A percentile compares a stretch with the other conserved stretches of the same genome.
Evolutionary conservation across 1,140 invertebrate genomes (phyloP).

Genomic region (Acyrthosiphon pisum): DNA sequence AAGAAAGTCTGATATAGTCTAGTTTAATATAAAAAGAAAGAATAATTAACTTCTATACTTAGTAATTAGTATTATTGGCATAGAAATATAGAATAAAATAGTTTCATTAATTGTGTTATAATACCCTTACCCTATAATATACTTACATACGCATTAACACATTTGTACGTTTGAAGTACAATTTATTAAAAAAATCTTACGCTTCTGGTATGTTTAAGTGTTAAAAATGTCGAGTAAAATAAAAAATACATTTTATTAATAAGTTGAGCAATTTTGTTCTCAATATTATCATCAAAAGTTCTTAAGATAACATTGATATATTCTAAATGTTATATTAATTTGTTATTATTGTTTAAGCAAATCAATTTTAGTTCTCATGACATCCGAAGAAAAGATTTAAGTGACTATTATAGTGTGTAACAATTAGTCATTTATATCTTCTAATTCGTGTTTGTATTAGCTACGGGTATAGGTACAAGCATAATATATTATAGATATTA

Average conservation of each 20-base stretch:
- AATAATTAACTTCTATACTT: neutral
- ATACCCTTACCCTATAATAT: too few species aligned
- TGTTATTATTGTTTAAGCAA: neutral
- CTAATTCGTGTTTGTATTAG: neutral
- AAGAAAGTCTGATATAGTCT: neutral
- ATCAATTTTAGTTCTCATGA: conserved; percentile 16
- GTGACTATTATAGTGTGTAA: neutral
- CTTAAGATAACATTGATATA: neutral
- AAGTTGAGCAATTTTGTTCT: neutral
- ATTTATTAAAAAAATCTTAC: neutral
- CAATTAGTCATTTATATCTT: conserved; percentile 14
- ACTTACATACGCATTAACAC: too few species aligned
- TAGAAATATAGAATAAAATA: neutral
- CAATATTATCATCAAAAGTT: neutral
- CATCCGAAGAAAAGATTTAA: neutral
- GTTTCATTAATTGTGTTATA: neutral
- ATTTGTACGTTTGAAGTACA: neutral
- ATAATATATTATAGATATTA: neutral
- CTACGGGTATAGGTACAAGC: neutral
- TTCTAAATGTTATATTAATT: neutral
- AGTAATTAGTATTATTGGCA: neutral
- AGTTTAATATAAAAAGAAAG: neutral
- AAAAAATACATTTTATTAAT: neutral
- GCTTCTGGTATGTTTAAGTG: neutral
- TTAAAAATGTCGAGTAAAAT: neutral